Conservation (phyloP, 2,888 invertebrate genomes). For the Eupithecia tripunctaria region DNA sequence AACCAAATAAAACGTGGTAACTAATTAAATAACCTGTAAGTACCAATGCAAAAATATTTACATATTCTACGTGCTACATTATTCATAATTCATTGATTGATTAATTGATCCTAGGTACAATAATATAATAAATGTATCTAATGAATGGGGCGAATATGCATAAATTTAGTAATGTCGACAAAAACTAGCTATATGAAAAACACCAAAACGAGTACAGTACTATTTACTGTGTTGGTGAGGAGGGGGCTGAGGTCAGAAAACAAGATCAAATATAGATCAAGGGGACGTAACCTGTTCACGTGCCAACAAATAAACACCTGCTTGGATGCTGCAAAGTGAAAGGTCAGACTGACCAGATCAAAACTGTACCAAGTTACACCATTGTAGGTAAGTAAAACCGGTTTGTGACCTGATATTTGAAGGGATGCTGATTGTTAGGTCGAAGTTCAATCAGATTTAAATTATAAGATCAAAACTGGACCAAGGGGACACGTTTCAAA, state of each 20-base stretch:
- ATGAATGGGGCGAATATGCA: too few relatives aligned
- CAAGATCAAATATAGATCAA: conserved; percentile 19
- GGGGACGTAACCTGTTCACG: conserved; percentile 10
- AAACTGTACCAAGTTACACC: not conserved
- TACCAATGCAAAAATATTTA: too few relatives aligned
- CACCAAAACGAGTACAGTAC: not conserved
- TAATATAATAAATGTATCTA: too few relatives aligned
- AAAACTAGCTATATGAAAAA: not conserved
- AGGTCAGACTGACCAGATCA: conserved; percentile 1
- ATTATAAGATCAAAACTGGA: conserved; percentile 29
- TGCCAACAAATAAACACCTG: conserved; percentile 4
- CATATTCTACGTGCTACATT: too few relatives aligned
- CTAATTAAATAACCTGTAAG: too few relatives aligned
- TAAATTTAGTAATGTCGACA: too few relatives aligned
- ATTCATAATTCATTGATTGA: too few relatives aligned
- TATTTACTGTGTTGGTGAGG: not conserved
- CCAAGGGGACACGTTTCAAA: conserved; percentile 42
- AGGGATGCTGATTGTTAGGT: conserved; percentile 18
- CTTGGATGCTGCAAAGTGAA: conserved; percentile 6
- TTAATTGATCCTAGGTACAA: too few relatives aligned
- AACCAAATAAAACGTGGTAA: too few relatives aligned
- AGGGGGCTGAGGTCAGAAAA: conserved; percentile 4
- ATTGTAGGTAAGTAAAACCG: not conserved
- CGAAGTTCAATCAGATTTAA: conserved; percentile 15
- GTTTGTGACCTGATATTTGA: not conserved